phyloP scores from a whole-genome alignment of 2,888 invertebrate genomes.

The Dexiosoma caninum region DNA sequence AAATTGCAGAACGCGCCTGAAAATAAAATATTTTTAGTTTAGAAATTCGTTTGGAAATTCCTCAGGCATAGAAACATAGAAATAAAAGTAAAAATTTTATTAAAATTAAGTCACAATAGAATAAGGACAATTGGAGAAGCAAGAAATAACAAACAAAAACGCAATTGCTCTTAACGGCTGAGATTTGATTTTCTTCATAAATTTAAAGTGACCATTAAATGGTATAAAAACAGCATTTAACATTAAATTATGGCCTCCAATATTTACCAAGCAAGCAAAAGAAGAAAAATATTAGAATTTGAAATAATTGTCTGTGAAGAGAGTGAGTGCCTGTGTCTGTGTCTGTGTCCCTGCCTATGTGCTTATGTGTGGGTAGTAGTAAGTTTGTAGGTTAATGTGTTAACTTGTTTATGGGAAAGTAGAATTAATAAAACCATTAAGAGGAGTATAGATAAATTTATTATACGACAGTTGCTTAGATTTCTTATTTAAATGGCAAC shows the following conservation, averaged over 20 bases:
- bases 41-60: too few relatives aligned
- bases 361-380: not conserved
- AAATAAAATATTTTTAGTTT: too few relatives aligned
- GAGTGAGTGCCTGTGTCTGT: too few relatives aligned
- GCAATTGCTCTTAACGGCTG: not conserved
- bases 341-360: too few relatives aligned
- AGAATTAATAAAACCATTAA: not conserved
- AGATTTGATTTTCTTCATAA: not conserved
- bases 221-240: not conserved
- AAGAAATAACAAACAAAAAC: not conserved
- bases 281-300: not conserved
- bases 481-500: not conserved
- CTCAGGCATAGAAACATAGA: too few relatives aligned
- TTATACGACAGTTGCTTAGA: not conserved
- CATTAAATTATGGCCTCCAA: not conserved
- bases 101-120: not conserved
- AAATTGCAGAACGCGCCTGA: too few relatives aligned
- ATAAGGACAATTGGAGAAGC: not conserved
- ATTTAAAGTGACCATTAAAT: not conserved
- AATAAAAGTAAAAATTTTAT: not conserved
- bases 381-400: not conserved
- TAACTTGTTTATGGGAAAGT: not conserved
- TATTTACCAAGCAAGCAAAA: not conserved
- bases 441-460: not conserved
- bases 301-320: too few relatives aligned